Percentiles rank a stretch among this genome's conserved stretches.
These are phyloP conservation scores for Opisthograptis luteolata DNA, from an alignment of 2,888 invertebrate species.

Conservation along the genomic window DNA sequence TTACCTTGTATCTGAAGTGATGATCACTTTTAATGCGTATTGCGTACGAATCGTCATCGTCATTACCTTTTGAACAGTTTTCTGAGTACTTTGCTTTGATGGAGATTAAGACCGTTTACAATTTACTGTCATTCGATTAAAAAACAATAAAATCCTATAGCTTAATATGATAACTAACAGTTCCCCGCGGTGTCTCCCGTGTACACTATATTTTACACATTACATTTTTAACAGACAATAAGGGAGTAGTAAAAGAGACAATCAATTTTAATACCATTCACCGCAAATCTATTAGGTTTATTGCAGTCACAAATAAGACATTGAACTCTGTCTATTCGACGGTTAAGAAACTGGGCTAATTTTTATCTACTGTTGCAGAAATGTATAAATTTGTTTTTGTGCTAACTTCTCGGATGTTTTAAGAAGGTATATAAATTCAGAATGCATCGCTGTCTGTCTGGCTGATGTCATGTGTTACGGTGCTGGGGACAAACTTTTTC, in stretches of 20 bases:
- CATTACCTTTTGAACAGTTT: slow-evolving; percentile 16
- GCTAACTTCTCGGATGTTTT: slow-evolving; percentile 8
- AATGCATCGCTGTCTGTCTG: slow-evolving; percentile 2
- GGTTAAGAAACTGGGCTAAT: slow-evolving; percentile 25
- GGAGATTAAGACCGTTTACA: slow-evolving; percentile 5
- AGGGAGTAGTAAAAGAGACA: neutral
- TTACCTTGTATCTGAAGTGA: slow-evolving; percentile 16
- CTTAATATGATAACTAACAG: too few species aligned
- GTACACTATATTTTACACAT: too few species aligned
- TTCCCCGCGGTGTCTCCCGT: too few species aligned
- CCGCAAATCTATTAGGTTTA: slow-evolving; percentile 20
- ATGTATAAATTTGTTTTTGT: slow-evolving; percentile 22
- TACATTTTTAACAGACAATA: too few species aligned
- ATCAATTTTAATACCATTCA: slow-evolving; percentile 18
- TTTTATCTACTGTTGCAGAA: slow-evolving; percentile 24
- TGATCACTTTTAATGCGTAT: slow-evolving; percentile 15
- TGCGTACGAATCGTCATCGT: slow-evolving; percentile 15
- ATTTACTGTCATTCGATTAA: neutral
- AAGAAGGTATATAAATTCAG: slow-evolving; percentile 9
- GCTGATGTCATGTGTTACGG: slow-evolving; percentile 24
- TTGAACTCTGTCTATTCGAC: slow-evolving; percentile 15
- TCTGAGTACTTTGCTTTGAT: slow-evolving; percentile 2
- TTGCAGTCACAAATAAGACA: slow-evolving; percentile 27
- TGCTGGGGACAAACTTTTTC: neutral
- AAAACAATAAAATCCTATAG: neutral